Conservation (phyloP, 2,888 invertebrate species). For the Poecilus cupreus region DNA sequence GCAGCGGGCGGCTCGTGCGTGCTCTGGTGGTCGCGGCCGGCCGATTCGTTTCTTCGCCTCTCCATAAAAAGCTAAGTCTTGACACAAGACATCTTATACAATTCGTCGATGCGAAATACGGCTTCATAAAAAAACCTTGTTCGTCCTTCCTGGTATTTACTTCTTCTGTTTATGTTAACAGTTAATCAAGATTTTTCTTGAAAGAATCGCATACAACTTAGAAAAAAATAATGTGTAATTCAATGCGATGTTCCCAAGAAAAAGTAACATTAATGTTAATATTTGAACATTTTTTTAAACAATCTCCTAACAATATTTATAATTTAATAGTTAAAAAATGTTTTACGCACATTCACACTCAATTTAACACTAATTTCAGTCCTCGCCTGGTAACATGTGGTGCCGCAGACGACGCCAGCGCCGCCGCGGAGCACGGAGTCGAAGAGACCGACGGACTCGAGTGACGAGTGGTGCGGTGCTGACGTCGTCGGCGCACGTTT, state of each 20-base stretch:
- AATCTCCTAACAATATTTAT: constrained; percentile 73
- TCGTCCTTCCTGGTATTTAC: constrained; percentile 58
- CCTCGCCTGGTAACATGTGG: constrained; percentile 57
- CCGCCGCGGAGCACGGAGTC: constrained; percentile 40
- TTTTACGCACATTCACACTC: constrained; percentile 64
- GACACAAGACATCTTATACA: constrained; percentile 60
- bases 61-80: constrained; percentile 60
- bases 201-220: constrained; percentile 58
- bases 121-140: constrained; percentile 53
- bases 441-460: not conserved
- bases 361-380: constrained; percentile 61
- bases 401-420: constrained; percentile 59
- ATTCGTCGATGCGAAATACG: constrained; percentile 60
- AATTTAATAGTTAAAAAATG: constrained; percentile 70
- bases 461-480: constrained; percentile 13
- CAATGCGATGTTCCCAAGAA: constrained; percentile 59
- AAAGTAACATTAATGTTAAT: constrained; percentile 59
- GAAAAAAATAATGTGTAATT: constrained; percentile 56
- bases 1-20: no score
- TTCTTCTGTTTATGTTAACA: constrained; percentile 47
- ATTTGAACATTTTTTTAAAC: constrained; percentile 70
- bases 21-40: constrained; percentile 37
- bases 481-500: constrained; percentile 48
- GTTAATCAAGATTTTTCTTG: constrained; percentile 59
- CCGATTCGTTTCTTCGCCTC: constrained; percentile 57